Conservation (phyloP, 1,140 invertebrate species). For the Eulimnadia texana region DNA sequence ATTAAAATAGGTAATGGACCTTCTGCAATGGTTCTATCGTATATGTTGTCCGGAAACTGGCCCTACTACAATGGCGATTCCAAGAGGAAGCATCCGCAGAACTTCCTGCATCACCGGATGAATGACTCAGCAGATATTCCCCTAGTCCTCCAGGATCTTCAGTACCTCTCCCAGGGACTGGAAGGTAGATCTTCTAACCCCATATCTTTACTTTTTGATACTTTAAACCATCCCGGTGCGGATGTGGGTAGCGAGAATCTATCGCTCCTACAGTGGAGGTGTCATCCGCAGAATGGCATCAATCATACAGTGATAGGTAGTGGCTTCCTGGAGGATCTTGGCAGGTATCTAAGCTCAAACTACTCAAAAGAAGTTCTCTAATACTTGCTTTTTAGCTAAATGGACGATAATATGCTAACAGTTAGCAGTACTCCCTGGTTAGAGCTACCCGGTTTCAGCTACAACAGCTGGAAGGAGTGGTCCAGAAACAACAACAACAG, state of each 20-base stretch:
- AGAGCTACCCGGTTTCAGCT: background rate
- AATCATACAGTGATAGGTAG: constrained; percentile 71
- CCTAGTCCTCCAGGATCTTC: constrained; percentile 38
- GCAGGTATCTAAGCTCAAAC: constrained; percentile 39
- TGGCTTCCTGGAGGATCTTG: constrained; percentile 65
- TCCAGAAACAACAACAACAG: background rate
- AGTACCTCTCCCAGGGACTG: constrained; percentile 41
- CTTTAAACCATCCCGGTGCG: constrained; percentile 57
- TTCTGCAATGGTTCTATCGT: background rate
- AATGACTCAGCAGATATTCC: constrained; percentile 40
- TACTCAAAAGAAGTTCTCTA: background rate
- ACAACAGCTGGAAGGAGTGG: background rate
- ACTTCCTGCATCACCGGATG: constrained; percentile 45
- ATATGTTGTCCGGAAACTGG: constrained; percentile 51
- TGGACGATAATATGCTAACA: background rate
- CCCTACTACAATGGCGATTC: constrained; percentile 54
- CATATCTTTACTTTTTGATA: constrained; percentile 60
- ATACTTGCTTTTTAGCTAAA: too few relatives aligned
- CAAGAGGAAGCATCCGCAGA: constrained; percentile 23
- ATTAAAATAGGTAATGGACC: background rate
- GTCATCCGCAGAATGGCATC: constrained; percentile 39
- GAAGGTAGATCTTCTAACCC: constrained; percentile 69
- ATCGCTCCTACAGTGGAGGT: constrained; percentile 55
- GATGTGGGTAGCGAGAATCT: too few relatives aligned
- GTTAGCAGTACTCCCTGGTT: background rate